Conservation (phyloP, 2,797 vertebrate species). For the Erpetoichthys calabaricus region DNA sequence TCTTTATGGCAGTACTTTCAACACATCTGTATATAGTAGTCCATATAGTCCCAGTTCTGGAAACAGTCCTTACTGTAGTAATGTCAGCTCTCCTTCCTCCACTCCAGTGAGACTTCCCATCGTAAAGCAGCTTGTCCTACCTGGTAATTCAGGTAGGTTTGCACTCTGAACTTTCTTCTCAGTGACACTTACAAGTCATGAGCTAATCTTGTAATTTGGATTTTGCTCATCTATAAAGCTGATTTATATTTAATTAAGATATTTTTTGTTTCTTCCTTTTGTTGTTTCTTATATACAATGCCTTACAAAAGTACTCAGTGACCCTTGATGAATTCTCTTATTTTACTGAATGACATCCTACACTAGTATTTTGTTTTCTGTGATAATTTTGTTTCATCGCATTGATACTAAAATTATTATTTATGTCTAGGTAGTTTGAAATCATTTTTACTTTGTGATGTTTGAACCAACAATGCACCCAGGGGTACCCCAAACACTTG, state of each 20-base stretch:
- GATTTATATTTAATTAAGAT: too few species aligned
- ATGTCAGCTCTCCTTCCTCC: constrained; percentile 89
- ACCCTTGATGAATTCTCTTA: too few species aligned
- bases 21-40: constrained; percentile 56
- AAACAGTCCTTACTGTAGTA: constrained; percentile 85
- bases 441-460: too few species aligned
- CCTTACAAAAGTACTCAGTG: too few species aligned
- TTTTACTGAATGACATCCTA: too few species aligned
- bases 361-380: too few species aligned
- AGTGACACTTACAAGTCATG: not conserved
- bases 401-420: too few species aligned
- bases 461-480: too few species aligned
- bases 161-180: too few species aligned
- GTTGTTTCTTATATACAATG: not conserved
- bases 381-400: too few species aligned
- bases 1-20: constrained; percentile 78
- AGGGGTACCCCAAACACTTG: too few species aligned
- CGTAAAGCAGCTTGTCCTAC: constrained; percentile 78
- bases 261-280: not conserved
- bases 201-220: not conserved
- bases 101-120: constrained; percentile 76
- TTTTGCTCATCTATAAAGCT: not conserved
- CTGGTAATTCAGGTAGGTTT: constrained; percentile 65
- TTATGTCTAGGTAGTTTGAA: too few species aligned
- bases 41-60: constrained; percentile 77